Base-by-base conservation (phyloP, 2,797 vertebrate species). In the Nannoperca obscura region DNA sequence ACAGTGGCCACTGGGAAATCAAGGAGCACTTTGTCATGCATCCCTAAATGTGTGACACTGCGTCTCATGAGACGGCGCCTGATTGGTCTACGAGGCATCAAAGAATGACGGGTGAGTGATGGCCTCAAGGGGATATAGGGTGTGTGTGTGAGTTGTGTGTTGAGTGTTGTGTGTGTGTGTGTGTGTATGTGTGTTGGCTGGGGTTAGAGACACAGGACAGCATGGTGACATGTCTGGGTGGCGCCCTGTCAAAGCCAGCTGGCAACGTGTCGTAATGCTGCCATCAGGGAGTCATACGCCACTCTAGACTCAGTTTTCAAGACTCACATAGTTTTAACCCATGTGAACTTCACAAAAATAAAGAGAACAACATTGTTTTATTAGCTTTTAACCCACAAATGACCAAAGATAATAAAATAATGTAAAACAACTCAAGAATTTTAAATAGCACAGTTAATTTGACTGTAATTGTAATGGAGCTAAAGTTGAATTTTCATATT, bases 21-120 rank as follows among this genome's bases (percentile, higher is more conserved):
- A 96, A 93, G 93, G 92, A 94, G 92, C 93, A 95, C 93, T 95
- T 96, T 95, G 94, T 95, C 95, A 95, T 95, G 95, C 95, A 95
- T 96, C 95, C 93, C 95, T 95, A 95, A 94, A 95, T 94, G 95
- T 92, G 92, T 96, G 95, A 95, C 93, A 95, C 92, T 90, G 74
- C 61, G 93, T 95, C 95, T 95, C 94, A 69, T 67, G 95, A 95
- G 95, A 95, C 86, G 58, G 38, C 15, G 89, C 80, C 93, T 95
- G 95, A 96, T 96, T 95, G 95, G 95, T 94, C 94, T 94, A 93
- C 73, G 91, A 94, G 90, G 94, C 92, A 93, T 93, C 90, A 72
- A 84, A 91, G 92, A 93, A 87, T 93, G 93, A 93, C 88, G 86
- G 92, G 80, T 95, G 95, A 96, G 89, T 95, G 95, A 95, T 92